Evolutionary conservation across 2,888 invertebrate species (phyloP).

Genomic region (Macrosiphum euphorbiae): DNA sequence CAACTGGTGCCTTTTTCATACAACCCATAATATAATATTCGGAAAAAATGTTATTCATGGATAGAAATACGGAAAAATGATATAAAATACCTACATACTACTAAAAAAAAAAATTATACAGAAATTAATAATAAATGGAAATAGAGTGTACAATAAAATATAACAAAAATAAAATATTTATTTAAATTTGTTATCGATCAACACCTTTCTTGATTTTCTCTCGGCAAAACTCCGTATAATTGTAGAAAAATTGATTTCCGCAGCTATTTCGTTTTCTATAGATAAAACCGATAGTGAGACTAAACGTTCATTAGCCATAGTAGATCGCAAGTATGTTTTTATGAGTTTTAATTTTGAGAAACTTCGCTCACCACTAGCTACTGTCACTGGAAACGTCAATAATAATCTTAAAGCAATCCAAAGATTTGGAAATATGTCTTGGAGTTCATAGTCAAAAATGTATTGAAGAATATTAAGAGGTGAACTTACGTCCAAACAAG

Average conservation of each 20-base stretch:
- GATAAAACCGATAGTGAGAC: conserved; percentile 58
- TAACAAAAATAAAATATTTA: conserved; percentile 37
- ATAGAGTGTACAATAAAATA: conserved; percentile 19
- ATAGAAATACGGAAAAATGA: neutral
- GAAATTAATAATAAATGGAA: conserved; percentile 35
- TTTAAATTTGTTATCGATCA: conserved; percentile 41
- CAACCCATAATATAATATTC: neutral
- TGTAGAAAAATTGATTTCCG: conserved; percentile 52
- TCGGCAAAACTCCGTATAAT: neutral
- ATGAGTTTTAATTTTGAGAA: conserved; percentile 65
- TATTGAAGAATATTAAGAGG: conserved; percentile 33
- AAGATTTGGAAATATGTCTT: conserved; percentile 63
- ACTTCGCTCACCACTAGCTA: conserved; percentile 61
- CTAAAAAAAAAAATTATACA: conserved; percentile 3
- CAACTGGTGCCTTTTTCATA: conserved; percentile 2
- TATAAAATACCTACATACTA: conserved; percentile 16
- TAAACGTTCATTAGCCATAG: conserved; percentile 64
- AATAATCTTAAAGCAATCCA: conserved; percentile 63
- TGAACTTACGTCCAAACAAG: conserved; percentile 26
- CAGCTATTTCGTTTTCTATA: conserved; percentile 65
- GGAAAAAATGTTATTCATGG: neutral
- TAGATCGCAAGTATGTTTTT: conserved; percentile 65
- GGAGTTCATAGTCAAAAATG: conserved; percentile 33
- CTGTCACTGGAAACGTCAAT: conserved; percentile 60
- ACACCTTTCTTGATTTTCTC: conserved; percentile 24